Base-by-base conservation (phyloP, 2,113 vertebrate species). In the human (Homo sapiens) region DNA sequence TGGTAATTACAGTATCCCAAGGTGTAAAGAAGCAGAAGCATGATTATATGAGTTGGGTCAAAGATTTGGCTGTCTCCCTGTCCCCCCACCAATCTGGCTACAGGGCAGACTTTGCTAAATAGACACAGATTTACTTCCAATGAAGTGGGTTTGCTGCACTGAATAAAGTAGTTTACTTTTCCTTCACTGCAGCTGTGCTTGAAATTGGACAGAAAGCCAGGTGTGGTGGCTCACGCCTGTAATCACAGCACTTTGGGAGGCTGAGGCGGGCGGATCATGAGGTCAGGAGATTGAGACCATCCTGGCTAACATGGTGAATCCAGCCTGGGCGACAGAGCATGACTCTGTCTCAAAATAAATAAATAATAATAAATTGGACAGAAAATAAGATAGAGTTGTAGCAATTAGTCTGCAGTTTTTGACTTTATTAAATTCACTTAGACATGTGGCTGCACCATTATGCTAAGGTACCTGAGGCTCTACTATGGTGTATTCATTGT, bases 351-450 rank as follows among this genome's bases (percentile, higher is more conserved):
- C 45, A 45, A 45, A 45, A 45, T 45, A 45, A 45, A 45, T 45
- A 45, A 45, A 45, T 45, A 45, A 10, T 45, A 45, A 45, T 45
- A 91, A 96, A 83, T 43, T 75, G 89, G 90, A 87, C 88, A 48
- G 80, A 89, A 84, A 91, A 97, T 96, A 96, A 90, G 73, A 94
- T 92, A 94, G 95, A 40, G 89, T 96, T 79, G 93, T 84, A 95
- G 94, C 92, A 90, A 92, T 93, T 95, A 98, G 98, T 94, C 87
- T 97, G 93, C 81, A 93, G 96, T 89, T 97, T 95, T 93, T 90
- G 87, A 90, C 87, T 97, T 52, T 80, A 88, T 97, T 97, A 97
- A 83, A 85, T 97, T 97, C 8, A 0, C 79, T 93, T 96, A 86
- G 72, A 66, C 87, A 9, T 55, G 57, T 14, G 89, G 95, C 82